A percentile compares a stretch with the other conserved stretches of the same genome.
Evolutionary conservation across 2,888 invertebrate species (phyloP).

Genomic region (Cryptocheilus praepositus): DNA sequence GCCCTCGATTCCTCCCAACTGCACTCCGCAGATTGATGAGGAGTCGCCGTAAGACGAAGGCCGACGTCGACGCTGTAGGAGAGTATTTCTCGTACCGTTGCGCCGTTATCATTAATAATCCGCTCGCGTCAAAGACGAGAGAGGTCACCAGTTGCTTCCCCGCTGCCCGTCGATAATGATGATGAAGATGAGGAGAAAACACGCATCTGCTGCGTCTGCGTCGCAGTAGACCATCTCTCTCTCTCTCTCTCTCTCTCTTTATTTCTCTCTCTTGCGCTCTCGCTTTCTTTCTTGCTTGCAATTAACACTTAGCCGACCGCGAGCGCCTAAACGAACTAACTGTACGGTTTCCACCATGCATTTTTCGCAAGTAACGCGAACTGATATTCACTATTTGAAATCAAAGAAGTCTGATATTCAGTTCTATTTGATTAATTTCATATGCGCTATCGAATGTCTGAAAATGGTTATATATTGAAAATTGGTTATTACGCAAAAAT

Average conservation of each 20-base stretch:
- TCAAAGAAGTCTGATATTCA: too few relatives aligned
- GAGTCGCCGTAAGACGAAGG: not conserved
- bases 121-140: slow-evolving; percentile 26
- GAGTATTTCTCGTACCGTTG: not conserved
- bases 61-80: not conserved
- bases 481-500: too few relatives aligned
- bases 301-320: not conserved
- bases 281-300: not conserved
- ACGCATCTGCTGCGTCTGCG: slow-evolving; percentile 15
- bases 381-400: too few relatives aligned
- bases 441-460: too few relatives aligned
- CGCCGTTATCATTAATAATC: slow-evolving; percentile 20
- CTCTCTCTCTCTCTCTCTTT: not conserved
- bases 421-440: too few relatives aligned
- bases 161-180: slow-evolving; percentile 19
- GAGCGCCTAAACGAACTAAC: not conserved
- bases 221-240: not conserved
- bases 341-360: slow-evolving; percentile 7
- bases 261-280: not conserved
- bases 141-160: slow-evolving; percentile 18
- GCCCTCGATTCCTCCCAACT: too few relatives aligned
- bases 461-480: too few relatives aligned
- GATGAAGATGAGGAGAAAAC: slow-evolving; percentile 42
- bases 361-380: too few relatives aligned
- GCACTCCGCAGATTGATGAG: slow-evolving; percentile 15